Evolutionary conservation across 2,797 vertebrate genomes (phyloP).

Genomic region (Chelmon rostratus): DNA sequence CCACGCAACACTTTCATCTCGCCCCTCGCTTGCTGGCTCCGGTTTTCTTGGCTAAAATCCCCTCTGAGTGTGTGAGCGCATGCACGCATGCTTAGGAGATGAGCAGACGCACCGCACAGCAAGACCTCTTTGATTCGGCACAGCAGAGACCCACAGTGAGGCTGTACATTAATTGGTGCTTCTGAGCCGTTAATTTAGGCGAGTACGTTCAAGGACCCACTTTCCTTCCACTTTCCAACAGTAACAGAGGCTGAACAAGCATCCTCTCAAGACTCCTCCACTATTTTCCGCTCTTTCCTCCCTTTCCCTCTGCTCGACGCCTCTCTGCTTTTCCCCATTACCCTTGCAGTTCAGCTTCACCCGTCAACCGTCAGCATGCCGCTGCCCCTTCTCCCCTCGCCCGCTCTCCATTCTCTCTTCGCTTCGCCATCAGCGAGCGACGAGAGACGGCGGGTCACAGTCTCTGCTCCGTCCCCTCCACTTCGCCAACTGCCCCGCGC

Average conservation of each 20-base stretch:
- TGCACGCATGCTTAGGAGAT: slow-evolving; percentile 58
- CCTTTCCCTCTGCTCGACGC: slow-evolving; percentile 11
- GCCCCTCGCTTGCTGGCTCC: slow-evolving; percentile 58
- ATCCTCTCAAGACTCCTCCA: slow-evolving; percentile 57
- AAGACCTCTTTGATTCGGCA: slow-evolving; percentile 75
- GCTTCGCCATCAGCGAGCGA: slow-evolving; percentile 11
- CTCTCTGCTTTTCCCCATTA: slow-evolving; percentile 35
- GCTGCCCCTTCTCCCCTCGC: slow-evolving; percentile 12
- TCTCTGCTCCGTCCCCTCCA: slow-evolving; percentile 50
- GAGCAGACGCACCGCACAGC: slow-evolving; percentile 78
- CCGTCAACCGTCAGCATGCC: slow-evolving; percentile 31
- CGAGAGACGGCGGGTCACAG: slow-evolving; percentile 54
- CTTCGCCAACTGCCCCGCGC: slow-evolving; percentile 48
- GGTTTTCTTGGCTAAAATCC: slow-evolving; percentile 68
- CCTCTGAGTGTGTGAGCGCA: slow-evolving; percentile 34
- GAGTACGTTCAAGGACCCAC: slow-evolving; percentile 72
- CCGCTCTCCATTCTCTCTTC: slow-evolving; percentile 17
- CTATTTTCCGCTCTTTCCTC: slow-evolving; percentile 43
- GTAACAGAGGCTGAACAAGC: slow-evolving; percentile 62
- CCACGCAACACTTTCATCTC: slow-evolving; percentile 64
- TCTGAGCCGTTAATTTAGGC: slow-evolving; percentile 76
- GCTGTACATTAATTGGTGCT: slow-evolving; percentile 82
- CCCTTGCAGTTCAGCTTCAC: slow-evolving; percentile 44
- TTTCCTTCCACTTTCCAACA: slow-evolving; percentile 63
- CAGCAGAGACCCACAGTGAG: slow-evolving; percentile 66